Evolutionary conservation across 2,888 invertebrate species (phyloP).

Genomic region (Electrophaes corylata): DNA sequence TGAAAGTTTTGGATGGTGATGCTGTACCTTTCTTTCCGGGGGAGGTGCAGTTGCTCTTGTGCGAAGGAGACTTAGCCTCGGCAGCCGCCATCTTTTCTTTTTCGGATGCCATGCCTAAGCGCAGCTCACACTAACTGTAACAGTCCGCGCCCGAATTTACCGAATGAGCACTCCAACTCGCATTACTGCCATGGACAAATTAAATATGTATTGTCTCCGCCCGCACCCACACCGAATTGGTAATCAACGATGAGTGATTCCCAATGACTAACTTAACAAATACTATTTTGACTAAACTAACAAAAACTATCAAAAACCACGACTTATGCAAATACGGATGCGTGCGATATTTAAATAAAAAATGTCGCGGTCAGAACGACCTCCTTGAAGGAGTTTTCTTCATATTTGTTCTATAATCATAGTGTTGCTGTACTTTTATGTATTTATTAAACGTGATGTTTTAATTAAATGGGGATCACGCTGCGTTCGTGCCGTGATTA

Average conservation of each 20-base stretch:
- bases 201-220: conserved; percentile 41
- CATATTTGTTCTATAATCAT: conserved; percentile 46
- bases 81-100: conserved; percentile 80
- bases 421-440: conserved; percentile 53
- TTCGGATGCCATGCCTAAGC: conserved; percentile 73
- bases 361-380: conserved; percentile 37
- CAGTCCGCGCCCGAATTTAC: conserved; percentile 56
- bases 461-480: conserved; percentile 58
- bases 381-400: conserved; percentile 41
- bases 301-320: conserved; percentile 52
- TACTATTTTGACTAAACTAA: conserved; percentile 64
- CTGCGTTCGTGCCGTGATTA: conserved; percentile 51
- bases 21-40: conserved; percentile 80
- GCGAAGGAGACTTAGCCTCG: conserved; percentile 75
- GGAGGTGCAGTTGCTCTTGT: conserved; percentile 78
- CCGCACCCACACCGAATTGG: conserved; percentile 63
- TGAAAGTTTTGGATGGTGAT: background rate
- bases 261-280: conserved; percentile 72
- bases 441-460: conserved; percentile 55
- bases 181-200: conserved; percentile 65
- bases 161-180: conserved; percentile 59
- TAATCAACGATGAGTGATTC: conserved; percentile 71
- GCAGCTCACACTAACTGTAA: conserved; percentile 53
- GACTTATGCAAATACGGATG: conserved; percentile 54
- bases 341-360: conserved; percentile 46